Conservation (phyloP, 2,888 invertebrate genomes). For the Idaea dimidiata region DNA sequence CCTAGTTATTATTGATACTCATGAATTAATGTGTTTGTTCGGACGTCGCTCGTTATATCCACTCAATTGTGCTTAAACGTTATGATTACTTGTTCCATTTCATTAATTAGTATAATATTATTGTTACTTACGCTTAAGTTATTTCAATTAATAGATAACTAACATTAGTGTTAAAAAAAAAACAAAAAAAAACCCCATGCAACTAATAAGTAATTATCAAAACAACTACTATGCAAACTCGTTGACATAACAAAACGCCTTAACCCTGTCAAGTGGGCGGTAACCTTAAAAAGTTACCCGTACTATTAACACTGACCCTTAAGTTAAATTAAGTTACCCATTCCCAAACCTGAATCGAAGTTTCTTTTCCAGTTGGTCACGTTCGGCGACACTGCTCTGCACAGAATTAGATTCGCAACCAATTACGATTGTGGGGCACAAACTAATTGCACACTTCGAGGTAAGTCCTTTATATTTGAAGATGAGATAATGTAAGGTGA, state of each 20-base stretch:
- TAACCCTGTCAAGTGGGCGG: not conserved
- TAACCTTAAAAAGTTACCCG: not conserved
- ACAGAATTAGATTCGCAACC: constrained; percentile 62
- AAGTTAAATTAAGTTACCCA: not conserved
- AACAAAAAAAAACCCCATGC: not conserved
- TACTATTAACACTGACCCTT: not conserved
- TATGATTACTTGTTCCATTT: not conserved
- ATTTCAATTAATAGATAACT: not conserved
- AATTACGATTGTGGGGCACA: constrained; percentile 69
- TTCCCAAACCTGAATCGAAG: not conserved
- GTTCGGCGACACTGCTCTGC: constrained; percentile 61
- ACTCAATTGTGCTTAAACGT: not conserved
- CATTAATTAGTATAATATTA: not conserved
- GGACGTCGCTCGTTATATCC: not conserved
- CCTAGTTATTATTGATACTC: constrained; percentile 14
- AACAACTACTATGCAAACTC: not conserved
- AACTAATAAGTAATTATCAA: too few species aligned
- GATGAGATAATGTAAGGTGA: not conserved
- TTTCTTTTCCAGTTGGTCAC: constrained; percentile 65
- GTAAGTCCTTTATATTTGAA: constrained; percentile 37
- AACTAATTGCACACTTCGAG: constrained; percentile 66
- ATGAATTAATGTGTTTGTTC: constrained; percentile 11
- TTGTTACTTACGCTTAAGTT: not conserved
- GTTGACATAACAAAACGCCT: too few species aligned
- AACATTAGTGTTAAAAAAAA: not conserved